Evolutionary conservation across 2,888 invertebrate species (phyloP).

Genomic region (Lagria hirta): DNA sequence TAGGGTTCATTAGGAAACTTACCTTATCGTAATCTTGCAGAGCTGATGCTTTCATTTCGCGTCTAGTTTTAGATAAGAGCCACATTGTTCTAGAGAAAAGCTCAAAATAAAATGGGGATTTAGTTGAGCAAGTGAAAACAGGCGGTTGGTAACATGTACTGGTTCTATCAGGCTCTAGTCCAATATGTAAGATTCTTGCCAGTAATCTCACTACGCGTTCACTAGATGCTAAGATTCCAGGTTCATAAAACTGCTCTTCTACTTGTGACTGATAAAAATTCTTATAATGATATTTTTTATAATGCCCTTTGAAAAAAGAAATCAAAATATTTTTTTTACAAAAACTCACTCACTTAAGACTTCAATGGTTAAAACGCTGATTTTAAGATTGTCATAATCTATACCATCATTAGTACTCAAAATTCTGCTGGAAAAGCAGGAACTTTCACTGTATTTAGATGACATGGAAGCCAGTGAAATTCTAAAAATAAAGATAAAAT

Average conservation of each 20-base stretch:
- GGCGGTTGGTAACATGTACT: constrained; percentile 47
- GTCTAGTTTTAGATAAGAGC: constrained; percentile 48
- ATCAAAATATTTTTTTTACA: not conserved
- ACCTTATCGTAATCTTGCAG: constrained; percentile 49
- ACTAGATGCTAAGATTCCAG: constrained; percentile 45
- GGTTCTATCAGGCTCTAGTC: constrained; percentile 40
- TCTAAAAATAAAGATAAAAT: too few relatives aligned
- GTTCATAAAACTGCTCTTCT: constrained; percentile 47
- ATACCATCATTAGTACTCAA: constrained; percentile 23
- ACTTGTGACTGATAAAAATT: constrained; percentile 47
- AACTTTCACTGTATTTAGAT: constrained; percentile 30
- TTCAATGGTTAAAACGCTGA: constrained; percentile 39
- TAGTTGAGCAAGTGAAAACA: constrained; percentile 43
- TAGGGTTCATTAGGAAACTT: too few relatives aligned
- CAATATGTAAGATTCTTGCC: constrained; percentile 46
- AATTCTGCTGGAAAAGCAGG: constrained; percentile 23
- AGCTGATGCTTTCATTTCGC: constrained; percentile 51
- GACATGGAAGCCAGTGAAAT: constrained; percentile 37
- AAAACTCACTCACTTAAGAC: constrained; percentile 35
- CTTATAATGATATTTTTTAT: constrained; percentile 42
- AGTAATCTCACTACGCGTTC: constrained; percentile 48
- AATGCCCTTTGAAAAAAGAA: constrained; percentile 39
- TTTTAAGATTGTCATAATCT: constrained; percentile 30
- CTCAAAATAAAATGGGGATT: constrained; percentile 47
- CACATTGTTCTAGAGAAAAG: constrained; percentile 50